Conservation (phyloP, 2,888 invertebrate species). For the Patella caerulea region DNA sequence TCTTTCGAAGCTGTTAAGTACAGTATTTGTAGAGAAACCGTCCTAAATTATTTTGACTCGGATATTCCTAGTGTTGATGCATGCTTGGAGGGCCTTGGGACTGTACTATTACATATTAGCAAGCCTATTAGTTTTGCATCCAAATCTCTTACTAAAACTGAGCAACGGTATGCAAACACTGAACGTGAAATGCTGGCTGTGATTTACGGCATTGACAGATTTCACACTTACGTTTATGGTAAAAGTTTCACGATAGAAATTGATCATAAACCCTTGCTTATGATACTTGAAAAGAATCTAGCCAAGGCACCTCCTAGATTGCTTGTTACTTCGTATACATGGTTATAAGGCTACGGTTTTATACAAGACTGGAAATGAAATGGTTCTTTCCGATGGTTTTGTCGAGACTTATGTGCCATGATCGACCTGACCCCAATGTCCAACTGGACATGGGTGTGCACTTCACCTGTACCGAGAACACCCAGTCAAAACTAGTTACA, state of each 20-base stretch:
- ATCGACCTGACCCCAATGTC: not conserved
- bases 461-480: not conserved
- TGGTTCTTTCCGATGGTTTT: not conserved
- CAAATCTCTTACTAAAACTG: too few species aligned
- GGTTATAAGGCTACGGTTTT: not conserved
- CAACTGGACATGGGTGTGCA: not conserved
- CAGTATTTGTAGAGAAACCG: not conserved
- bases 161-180: too few species aligned
- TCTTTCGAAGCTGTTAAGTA: not conserved
- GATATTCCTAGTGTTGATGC: not conserved
- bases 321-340: conserved; percentile 7
- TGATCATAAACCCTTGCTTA: not conserved
- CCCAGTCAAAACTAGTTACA: not conserved
- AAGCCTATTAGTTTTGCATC: too few species aligned
- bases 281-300: not conserved
- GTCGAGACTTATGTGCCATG: not conserved
- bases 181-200: too few species aligned
- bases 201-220: conserved; percentile 1
- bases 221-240: not conserved
- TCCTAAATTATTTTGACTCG: not conserved
- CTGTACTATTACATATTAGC: not conserved
- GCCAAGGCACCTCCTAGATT: not conserved
- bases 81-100: not conserved
- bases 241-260: not conserved
- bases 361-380: not conserved